Evolutionary conservation across 2,888 invertebrate species (phyloP), one percentile per base, ranked within the genome.

Genomic region (Eristalis intricaria): DNA sequence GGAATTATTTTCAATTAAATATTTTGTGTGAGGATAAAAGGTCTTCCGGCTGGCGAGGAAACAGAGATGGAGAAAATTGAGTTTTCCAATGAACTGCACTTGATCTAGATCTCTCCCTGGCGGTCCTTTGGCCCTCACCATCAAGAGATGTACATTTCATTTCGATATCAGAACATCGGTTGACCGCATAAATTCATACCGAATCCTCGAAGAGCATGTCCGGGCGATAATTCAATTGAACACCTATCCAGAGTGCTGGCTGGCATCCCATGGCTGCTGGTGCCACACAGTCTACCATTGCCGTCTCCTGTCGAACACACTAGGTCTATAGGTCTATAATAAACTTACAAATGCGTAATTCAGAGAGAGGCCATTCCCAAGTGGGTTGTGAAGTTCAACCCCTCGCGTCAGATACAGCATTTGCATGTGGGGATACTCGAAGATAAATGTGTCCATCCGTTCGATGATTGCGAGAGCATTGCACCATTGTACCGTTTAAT

Each of bases 1-100:
- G 83, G 83, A 83, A 78, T 83, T 83, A 78, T 86, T 86, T 86
- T 83, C 86, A 86, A 86, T 86, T 86, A 86, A 86, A 86, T 79
- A 81, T 75, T 70, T 82, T 76, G 58, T 71, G 58, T 50, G 32
- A 65, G 60, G 61, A 63, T 64, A 35, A 64, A n/a, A 50, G 38
- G 32, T 32, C 32, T 32, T 32, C 32, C 32, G 58, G 22, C 32
- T 35, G 8, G 40, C 23, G 35, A 15, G 60, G 66, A 40, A 35
- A 61, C 43, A 71, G 66, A 56, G 38, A n/a, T 50, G 38, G 70
- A 63, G 83, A 74, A 83, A 86, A 86, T 86, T 86, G 86, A 83
- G 86, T 83, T 86, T 86, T 86, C 86, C 86, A 86, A 83, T 75
- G 78, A 78, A 86, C 78, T 86, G 86, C 83, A 40, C 86, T 83